Percentiles rank a stretch among this genome's conserved stretches.
These are phyloP conservation scores for Capromys pilorides DNA, from an alignment of 2,797 vertebrate species.

Conservation along the genomic window DNA sequence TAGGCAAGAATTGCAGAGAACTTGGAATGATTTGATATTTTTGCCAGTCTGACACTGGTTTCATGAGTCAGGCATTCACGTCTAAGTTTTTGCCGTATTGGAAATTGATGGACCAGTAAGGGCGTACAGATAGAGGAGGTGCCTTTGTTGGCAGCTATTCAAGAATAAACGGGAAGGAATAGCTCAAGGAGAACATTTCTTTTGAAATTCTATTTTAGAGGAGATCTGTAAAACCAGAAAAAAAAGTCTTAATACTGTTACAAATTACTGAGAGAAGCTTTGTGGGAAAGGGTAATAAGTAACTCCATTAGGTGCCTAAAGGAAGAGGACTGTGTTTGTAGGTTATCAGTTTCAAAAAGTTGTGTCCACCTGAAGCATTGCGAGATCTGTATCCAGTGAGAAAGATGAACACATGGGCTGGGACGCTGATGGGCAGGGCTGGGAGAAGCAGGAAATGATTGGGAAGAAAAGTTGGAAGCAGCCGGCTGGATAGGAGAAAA, in stretches of 20 bases:
- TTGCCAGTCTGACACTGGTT: neutral
- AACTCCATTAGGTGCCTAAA: neutral
- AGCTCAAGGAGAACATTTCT: neutral
- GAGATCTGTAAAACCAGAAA: neutral
- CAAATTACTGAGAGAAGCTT: conserved; percentile 21
- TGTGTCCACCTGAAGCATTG: neutral
- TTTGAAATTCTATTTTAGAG: conserved; percentile 2
- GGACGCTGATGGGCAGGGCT: neutral
- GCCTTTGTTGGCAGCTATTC: neutral
- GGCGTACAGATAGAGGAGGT: neutral
- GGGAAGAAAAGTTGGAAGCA: neutral
- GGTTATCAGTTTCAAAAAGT: neutral
- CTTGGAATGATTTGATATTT: neutral
- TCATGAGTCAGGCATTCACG: neutral
- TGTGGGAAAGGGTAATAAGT: neutral
- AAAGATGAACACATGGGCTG: neutral
- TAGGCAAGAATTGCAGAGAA: neutral
- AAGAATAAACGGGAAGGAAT: neutral
- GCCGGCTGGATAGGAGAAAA: neutral
- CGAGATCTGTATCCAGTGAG: neutral
- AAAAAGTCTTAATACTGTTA: conserved; percentile 39
- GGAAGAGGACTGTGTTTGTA: neutral
- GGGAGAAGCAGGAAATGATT: neutral
- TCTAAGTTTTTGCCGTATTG: neutral
- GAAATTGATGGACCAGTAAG: neutral